Evolutionary conservation across 2,888 invertebrate genomes (phyloP).

Genomic region (Poecilobothrus nobilitatus): DNA sequence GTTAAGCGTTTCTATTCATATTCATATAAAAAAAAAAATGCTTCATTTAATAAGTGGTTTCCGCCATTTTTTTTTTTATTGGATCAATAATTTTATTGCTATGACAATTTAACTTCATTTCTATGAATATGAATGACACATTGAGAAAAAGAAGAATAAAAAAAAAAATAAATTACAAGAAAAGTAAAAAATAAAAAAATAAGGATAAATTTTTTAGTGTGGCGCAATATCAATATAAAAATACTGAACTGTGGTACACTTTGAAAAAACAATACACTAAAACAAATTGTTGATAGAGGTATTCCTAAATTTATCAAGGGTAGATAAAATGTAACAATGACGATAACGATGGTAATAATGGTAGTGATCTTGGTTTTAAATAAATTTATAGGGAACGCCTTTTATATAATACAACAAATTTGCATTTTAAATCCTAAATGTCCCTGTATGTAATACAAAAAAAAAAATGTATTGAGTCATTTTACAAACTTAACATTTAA

Average conservation of each 20-base stretch:
- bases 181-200: neutral
- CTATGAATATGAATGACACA: neutral
- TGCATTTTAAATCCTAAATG: too few relatives aligned
- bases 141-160: neutral
- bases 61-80: neutral
- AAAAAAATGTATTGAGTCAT: too few relatives aligned
- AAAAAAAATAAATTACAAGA: neutral
- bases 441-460: too few relatives aligned
- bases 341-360: neutral
- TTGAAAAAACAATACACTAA: neutral
- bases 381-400: neutral
- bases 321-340: neutral
- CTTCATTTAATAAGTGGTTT: neutral
- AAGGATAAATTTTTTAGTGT: neutral
- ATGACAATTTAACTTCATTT: constrained; percentile 6
- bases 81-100: constrained; percentile 4
- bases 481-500: too few relatives aligned
- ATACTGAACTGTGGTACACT: too few relatives aligned
- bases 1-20: too few relatives aligned
- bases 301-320: too few relatives aligned
- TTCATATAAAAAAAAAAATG: too few relatives aligned
- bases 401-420: too few relatives aligned
- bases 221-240: neutral
- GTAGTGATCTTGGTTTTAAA: neutral
- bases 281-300: neutral